Conservation (phyloP, 2,888 invertebrate species). For the Agrilus biguttatus region DNA sequence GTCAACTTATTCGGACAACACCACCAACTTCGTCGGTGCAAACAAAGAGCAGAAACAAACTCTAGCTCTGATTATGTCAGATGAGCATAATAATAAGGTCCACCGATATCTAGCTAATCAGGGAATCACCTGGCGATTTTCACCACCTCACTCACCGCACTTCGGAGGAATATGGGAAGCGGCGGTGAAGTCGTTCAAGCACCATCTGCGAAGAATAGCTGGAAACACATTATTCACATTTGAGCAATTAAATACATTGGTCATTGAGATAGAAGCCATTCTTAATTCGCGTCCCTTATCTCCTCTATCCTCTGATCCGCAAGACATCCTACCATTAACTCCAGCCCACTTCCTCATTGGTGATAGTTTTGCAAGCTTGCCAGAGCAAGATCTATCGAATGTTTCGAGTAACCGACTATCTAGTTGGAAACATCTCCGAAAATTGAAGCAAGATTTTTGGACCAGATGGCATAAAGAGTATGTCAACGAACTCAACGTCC, state of each 20-base stretch:
- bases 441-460: neutral
- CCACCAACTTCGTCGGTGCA: conserved; percentile 7
- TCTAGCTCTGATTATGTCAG: too few relatives aligned
- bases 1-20: conserved; percentile 8
- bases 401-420: neutral
- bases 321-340: conserved; percentile 2
- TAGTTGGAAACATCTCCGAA: neutral
- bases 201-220: conserved; percentile 1
- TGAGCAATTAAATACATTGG: conserved; percentile 4
- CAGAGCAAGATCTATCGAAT: too few relatives aligned
- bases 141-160: conserved; percentile 3
- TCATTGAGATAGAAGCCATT: neutral
- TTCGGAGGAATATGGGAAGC: conserved; percentile 8
- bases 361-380: neutral
- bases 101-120: neutral
- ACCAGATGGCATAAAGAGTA: neutral
- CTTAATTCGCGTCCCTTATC: neutral
- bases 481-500: neutral
- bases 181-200: conserved; percentile 3
- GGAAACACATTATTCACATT: neutral
- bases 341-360: conserved; percentile 6
- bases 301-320: conserved; percentile 5
- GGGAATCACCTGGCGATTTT: neutral
- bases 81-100: too few relatives aligned
- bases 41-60: conserved; percentile 3